These are phyloP conservation scores for Muricea muricata DNA, from an alignment of 92 coral and sea anemone genomes.

Conservation along the genomic window DNA sequence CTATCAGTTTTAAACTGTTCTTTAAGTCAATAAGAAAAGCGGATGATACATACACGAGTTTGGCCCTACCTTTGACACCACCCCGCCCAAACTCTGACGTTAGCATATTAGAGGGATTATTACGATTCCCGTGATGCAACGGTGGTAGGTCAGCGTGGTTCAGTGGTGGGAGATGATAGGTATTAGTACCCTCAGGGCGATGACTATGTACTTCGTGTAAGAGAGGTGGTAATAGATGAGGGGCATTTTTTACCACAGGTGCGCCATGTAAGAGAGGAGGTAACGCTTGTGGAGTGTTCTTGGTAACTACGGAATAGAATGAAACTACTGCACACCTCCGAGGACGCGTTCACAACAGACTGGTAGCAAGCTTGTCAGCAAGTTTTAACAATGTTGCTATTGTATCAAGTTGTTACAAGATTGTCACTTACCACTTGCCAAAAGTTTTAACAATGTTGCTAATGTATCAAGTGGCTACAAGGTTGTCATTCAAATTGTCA, in stretches of 20 bases:
- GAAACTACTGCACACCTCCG: not conserved
- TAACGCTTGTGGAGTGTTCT: not conserved
- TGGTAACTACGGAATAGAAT: slow-evolving; percentile 9
- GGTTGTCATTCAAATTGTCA: no score
- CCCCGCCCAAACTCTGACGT: slow-evolving; percentile 15
- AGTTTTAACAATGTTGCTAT: no score
- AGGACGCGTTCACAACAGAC: not conserved
- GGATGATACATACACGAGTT: not conserved
- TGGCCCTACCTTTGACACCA: slow-evolving; percentile 13
- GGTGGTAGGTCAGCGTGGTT: slow-evolving; percentile 63
- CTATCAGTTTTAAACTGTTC: no score
- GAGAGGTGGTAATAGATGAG: not conserved
- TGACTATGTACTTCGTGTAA: slow-evolving; percentile 14
- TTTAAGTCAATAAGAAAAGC: not conserved
- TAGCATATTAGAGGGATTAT: slow-evolving; percentile 68
- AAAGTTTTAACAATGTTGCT: no score
- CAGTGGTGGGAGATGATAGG: slow-evolving; percentile 79
- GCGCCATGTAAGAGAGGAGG: slow-evolving; percentile 29
- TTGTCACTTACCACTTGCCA: no score
- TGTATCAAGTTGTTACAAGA: no score
- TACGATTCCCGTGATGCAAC: slow-evolving; percentile 68
- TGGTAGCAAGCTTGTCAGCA: no score
- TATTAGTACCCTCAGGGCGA: slow-evolving; percentile 8
- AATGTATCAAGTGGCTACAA: no score
- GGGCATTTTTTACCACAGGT: not conserved